Conservation (phyloP, 2,888 invertebrate genomes). For the Linhomoeus sp. region DNA sequence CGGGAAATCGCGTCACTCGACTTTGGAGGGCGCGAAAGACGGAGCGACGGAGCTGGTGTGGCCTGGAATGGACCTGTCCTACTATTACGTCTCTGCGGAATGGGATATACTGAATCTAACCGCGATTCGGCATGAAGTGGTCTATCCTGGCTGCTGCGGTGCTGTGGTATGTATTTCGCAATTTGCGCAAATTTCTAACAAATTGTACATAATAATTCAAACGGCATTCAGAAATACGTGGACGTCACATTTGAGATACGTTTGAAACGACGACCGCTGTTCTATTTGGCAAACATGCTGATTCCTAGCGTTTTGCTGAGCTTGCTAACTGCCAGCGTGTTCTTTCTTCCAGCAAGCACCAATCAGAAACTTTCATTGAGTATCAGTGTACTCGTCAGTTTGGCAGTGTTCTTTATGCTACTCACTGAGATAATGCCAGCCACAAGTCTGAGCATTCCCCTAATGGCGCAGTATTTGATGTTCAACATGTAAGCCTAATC, state of each 20-base stretch:
- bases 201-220: neutral
- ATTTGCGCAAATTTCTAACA: neutral
- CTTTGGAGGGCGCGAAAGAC: too few relatives aligned
- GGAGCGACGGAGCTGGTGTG: neutral
- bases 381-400: neutral
- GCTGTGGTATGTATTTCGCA: neutral
- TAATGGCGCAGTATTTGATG: too few relatives aligned
- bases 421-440: conserved; percentile 1
- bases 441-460: too few relatives aligned
- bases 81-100: neutral
- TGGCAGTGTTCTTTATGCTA: neutral
- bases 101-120: neutral
- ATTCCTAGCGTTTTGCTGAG: neutral
- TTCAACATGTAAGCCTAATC: too few relatives aligned
- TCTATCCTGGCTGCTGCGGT: neutral
- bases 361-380: neutral
- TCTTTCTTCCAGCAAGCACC: neutral
- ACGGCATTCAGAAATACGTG: neutral
- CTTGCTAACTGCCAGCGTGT: neutral
- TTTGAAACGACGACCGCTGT: neutral
- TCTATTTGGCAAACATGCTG: neutral
- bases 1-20: too few relatives aligned
- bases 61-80: conserved; percentile 1
- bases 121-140: neutral
- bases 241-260: neutral